Base-by-base conservation (phyloP, 2,888 invertebrate genomes). In the Drosophila pseudotalamancana region DNA sequence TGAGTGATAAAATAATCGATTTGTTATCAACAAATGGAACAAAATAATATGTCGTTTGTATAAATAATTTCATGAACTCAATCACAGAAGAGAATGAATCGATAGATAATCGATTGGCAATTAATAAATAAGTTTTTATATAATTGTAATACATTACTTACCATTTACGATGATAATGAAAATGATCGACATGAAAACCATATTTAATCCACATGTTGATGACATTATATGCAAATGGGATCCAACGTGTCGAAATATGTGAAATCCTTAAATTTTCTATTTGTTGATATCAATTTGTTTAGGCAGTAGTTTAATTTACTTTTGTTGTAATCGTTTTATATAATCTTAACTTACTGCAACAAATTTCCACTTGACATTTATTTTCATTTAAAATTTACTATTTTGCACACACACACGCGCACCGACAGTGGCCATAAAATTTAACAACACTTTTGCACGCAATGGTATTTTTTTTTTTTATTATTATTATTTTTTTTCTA, bases 161-260 rank as follows among this genome's bases (percentile, higher is more conserved):
- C 91, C 91, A 90, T 90, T 91, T 91, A 89, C 91, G 89, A 90
- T 89, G 91, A 91, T 91, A 90, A 90, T 90, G 87, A 89, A 90
- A 90, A 90, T 90, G 83, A 90, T 90, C 87, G 88, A 89, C 87
- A 88, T 87, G 88, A 90, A 90, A 89, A 90, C 88, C 87, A 91
- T 88, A 79, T 89, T 87, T 89, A 91, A 90, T 90, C 89, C 91
- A 91, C 90, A 91, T 91, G 85, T 89, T 90, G 91, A 89, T 89
- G 91, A 90, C 90, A 91, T 91, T 90, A 90, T 89, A 70, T 76
- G 73, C 51, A 61, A 77, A 51, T 67, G 60, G 74, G 40, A 79
- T 85, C 83, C 83, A 83, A 83, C 53, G 66, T 74, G 72, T 78
- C 56, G 42, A 72, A 67, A 45, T 54, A 27, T 34, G 56, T 48